These are phyloP conservation scores for Nebria brevicollis DNA, from an alignment of 2,888 invertebrate species.

Conservation along the genomic window DNA sequence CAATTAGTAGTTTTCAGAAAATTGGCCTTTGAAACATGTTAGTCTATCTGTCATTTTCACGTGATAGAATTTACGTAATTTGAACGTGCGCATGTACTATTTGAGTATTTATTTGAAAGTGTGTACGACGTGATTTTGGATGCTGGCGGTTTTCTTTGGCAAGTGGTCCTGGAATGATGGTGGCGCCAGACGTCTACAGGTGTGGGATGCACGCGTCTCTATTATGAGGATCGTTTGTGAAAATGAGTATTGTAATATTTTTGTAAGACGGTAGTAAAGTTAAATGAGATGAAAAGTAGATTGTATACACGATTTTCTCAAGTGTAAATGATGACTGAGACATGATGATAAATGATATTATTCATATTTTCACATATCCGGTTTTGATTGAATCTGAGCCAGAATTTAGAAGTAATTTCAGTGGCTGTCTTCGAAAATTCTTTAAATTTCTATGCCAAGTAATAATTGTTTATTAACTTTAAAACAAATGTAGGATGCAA, in stretches of 20 bases:
- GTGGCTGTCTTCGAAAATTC: neutral
- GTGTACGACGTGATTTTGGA: neutral
- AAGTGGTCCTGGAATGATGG: neutral
- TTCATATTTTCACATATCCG: neutral
- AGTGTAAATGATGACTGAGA: neutral
- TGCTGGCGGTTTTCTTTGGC: neutral
- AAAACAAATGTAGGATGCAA: too few species aligned
- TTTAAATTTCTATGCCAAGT: neutral
- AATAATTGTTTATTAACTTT: too few species aligned
- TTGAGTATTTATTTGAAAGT: neutral
- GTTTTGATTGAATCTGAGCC: neutral
- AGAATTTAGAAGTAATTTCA: too few species aligned
- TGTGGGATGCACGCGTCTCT: neutral
- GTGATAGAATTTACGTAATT: neutral
- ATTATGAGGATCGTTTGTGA: neutral
- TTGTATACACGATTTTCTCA: neutral
- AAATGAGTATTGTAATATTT: neutral
- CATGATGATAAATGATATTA: too few species aligned
- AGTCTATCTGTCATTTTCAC: neutral
- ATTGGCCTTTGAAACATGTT: neutral
- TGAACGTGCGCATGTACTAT: neutral
- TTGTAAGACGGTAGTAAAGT: neutral
- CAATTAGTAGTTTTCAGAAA: neutral
- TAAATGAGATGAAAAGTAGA: neutral
- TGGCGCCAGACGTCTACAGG: constrained; percentile 1